phyloP scores from a whole-genome alignment of 2,797 vertebrate species.

The Cichlasoma orientale region DNA sequence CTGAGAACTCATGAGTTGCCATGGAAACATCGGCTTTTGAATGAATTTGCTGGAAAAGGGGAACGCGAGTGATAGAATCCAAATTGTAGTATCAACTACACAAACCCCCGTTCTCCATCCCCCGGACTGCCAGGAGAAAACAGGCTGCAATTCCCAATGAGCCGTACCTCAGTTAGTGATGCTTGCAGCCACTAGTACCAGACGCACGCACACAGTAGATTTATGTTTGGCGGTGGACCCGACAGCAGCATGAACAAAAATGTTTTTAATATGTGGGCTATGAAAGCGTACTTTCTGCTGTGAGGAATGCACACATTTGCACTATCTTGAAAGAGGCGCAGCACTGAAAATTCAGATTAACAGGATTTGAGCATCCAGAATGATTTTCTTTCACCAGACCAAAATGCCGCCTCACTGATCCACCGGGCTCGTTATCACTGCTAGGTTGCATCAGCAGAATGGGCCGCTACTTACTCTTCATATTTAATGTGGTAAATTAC shows the following conservation, averaged over 20 bases:
- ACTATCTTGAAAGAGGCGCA: not conserved
- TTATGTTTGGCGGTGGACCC: conserved; percentile 1
- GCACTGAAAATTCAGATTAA: conserved; percentile 4
- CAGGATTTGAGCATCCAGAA: conserved; percentile 5
- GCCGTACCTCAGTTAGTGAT: conserved; percentile 28
- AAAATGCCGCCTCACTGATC: not conserved
- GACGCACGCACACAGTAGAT: not conserved
- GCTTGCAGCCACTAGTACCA: conserved; percentile 13
- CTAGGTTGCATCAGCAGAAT: conserved; percentile 3
- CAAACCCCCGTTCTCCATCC: conserved; percentile 57
- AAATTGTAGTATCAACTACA: conserved; percentile 71
- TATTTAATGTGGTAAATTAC: conserved; percentile 98
- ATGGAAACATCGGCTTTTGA: conserved; percentile 79
- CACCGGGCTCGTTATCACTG: not conserved
- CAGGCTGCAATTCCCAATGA: conserved; percentile 52
- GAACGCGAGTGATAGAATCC: conserved; percentile 72
- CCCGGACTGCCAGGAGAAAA: conserved; percentile 59
- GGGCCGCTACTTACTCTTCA: conserved; percentile 93
- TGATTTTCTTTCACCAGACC: conserved; percentile 11
- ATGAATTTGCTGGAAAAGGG: conserved; percentile 74
- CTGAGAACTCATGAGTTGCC: conserved; percentile 77
- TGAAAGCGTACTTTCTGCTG: not conserved
- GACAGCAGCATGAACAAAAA: not conserved
- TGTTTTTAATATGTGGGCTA: not conserved
- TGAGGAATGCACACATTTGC: not conserved